These are phyloP conservation scores for Orthonyx spaldingii DNA, from an alignment of 2,113 vertebrate species.

Conservation along the genomic window DNA sequence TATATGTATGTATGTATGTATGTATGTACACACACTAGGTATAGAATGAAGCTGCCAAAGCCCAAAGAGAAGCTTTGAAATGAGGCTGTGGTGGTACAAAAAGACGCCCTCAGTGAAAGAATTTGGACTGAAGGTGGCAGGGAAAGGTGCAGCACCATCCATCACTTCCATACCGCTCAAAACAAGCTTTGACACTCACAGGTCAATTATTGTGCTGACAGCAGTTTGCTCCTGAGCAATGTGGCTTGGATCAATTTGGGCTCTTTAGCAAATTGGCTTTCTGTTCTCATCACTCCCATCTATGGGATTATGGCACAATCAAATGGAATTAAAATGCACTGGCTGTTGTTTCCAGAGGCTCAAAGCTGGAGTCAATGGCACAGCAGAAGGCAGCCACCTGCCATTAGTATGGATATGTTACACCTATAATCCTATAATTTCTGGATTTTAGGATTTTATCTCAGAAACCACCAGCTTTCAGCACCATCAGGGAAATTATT, in stretches of 20 bases:
- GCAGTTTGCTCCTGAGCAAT: conserved; percentile 4
- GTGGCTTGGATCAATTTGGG: conserved; percentile 12
- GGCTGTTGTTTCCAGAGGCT: neutral
- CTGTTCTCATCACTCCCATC: neutral
- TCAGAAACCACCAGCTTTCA: neutral
- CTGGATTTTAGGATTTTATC: neutral
- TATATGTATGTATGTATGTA: too few species aligned
- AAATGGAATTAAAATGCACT: conserved; percentile 21
- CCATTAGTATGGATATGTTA: neutral
- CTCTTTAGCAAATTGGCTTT: conserved; percentile 51
- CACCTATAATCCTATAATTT: neutral
- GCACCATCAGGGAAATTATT: neutral
- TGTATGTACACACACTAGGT: neutral
- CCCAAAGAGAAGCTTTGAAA: neutral
- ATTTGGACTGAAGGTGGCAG: neutral
- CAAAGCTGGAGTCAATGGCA: neutral
- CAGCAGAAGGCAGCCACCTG: neutral
- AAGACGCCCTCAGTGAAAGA: neutral
- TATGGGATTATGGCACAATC: neutral
- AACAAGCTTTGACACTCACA: neutral
- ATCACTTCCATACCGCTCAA: neutral
- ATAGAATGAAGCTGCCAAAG: neutral
- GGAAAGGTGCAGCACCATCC: neutral
- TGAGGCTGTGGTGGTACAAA: neutral
- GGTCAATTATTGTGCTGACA: neutral